Evolutionary conservation across 2,888 invertebrate species (phyloP).

Genomic region (Tachina fera): DNA sequence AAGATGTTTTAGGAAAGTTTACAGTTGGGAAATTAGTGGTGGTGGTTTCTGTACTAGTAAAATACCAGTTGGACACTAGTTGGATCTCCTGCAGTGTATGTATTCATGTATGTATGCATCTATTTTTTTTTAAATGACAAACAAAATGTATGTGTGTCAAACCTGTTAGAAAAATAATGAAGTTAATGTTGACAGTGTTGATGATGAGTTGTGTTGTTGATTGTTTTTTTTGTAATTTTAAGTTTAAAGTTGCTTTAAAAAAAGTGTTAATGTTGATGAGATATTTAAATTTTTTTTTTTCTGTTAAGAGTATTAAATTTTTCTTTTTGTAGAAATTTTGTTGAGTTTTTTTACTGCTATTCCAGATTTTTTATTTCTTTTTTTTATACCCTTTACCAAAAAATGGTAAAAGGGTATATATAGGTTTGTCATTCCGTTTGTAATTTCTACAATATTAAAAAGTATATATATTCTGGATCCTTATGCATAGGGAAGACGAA

Average conservation of each 20-base stretch:
- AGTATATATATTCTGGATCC: too few species aligned
- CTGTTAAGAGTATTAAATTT: background rate
- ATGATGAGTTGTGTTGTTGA: conserved; percentile 28
- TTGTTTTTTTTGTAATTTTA: conserved; percentile 8
- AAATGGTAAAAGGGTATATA: too few species aligned
- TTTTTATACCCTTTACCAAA: too few species aligned
- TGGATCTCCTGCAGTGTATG: too few species aligned
- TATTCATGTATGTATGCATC: background rate
- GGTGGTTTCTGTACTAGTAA: too few species aligned
- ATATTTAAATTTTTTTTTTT: conserved; percentile 21
- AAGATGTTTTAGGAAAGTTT: too few species aligned
- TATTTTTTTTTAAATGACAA: conserved; percentile 50
- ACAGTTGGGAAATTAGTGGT: too few species aligned
- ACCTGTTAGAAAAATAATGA: conserved; percentile 40
- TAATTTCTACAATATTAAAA: too few species aligned
- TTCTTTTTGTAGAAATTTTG: background rate
- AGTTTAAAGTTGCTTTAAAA: background rate
- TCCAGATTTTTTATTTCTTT: background rate
- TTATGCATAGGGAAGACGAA: too few species aligned
- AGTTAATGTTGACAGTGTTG: conserved; percentile 23
- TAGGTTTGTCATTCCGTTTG: too few species aligned
- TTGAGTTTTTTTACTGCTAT: background rate
- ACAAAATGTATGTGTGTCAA: conserved; percentile 63
- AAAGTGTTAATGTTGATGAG: conserved; percentile 35
- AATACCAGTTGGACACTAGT: too few species aligned